phyloP scores from a whole-genome alignment of 2,797 vertebrate species.

The Dendrocincla tyrannina region DNA sequence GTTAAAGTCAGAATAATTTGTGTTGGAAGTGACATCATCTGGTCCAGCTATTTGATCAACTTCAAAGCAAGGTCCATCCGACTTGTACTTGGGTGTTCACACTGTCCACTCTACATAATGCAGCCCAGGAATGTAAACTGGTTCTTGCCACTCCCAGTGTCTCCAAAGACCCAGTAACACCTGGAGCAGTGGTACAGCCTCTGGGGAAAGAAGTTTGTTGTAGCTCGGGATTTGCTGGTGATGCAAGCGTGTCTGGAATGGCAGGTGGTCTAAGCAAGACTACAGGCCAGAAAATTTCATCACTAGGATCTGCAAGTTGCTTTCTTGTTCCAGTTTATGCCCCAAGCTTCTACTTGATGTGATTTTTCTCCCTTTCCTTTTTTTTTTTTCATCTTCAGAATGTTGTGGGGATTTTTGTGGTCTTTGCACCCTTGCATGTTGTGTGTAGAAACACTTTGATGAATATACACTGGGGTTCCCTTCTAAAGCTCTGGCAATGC shows the following conservation, averaged over 20 bases:
- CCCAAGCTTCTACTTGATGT: not conserved
- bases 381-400: not conserved
- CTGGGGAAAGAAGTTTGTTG: not conserved
- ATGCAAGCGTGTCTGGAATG: not conserved
- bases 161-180: not conserved
- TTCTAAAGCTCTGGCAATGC: not conserved
- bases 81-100: not conserved
- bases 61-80: not conserved
- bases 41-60: not conserved
- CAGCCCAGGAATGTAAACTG: not conserved
- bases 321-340: not conserved
- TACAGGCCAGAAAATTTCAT: not conserved
- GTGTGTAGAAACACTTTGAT: fast-evolving
- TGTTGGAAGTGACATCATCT: not conserved
- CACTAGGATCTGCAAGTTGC: not conserved
- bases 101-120: not conserved
- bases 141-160: not conserved
- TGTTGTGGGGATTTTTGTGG: not conserved
- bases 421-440: not conserved
- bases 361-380: not conserved
- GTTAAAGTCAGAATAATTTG: not conserved
- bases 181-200: not conserved
- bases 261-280: not conserved
- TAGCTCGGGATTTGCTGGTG: not conserved
- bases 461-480: not conserved